Evolutionary conservation across 1,140 invertebrate species (phyloP).

Genomic region (Dreissena polymorpha): DNA sequence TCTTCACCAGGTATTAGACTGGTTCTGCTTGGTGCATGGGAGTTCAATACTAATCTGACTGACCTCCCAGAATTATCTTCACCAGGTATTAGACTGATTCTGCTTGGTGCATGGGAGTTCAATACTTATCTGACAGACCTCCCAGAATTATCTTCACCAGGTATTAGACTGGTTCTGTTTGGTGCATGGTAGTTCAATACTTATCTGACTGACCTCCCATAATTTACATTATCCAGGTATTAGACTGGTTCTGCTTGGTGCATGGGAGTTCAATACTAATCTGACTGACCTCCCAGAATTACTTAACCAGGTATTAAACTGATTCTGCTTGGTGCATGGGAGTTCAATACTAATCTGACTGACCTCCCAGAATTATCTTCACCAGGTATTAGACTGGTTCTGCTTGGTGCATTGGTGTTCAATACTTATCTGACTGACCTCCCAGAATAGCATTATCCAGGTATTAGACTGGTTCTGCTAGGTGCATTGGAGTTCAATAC

Average conservation of each 20-base stretch:
- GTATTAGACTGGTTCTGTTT: not conserved
- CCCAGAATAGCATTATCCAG: conserved; percentile 31
- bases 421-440: conserved; percentile 41
- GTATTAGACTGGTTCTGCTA: not conserved
- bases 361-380: conserved; percentile 32
- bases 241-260: not conserved
- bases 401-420: no score
- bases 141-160: conserved; percentile 35
- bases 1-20: conserved; percentile 32
- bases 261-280: conserved; percentile 11
- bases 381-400: conserved; percentile 23
- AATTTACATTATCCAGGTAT: conserved; percentile 37
- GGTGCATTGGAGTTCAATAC: not conserved
- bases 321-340: no score
- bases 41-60: conserved; percentile 31
- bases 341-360: conserved; percentile 31
- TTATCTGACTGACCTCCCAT: conserved; percentile 42
- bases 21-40: no score
- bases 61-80: conserved; percentile 32
- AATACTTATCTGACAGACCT: conserved; percentile 40
- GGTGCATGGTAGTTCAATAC: no score
- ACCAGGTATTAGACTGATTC: conserved; percentile 21
- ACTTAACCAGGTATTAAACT: conserved; percentile 26
- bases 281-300: conserved; percentile 38
- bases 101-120: no score